Conservation (phyloP, 2,888 invertebrate genomes). For the Ferdinandea cuprea region DNA sequence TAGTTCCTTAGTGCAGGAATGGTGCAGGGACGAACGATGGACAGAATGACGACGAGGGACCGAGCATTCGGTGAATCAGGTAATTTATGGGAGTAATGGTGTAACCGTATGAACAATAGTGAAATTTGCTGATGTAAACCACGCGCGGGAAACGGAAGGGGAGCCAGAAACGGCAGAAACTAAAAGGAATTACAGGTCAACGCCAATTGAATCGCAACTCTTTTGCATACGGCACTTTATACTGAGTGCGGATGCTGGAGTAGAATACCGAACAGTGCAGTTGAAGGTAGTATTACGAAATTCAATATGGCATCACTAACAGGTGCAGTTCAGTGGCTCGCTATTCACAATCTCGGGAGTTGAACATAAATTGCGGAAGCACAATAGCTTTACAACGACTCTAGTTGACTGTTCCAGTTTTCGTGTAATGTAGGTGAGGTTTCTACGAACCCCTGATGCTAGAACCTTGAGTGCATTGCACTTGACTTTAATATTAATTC, state of each 20-base stretch:
- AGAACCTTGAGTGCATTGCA: constrained; percentile 6
- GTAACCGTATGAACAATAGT: constrained; percentile 53
- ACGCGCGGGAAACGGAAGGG: constrained; percentile 15
- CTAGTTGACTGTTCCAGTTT: constrained; percentile 9
- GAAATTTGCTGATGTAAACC: constrained; percentile 63
- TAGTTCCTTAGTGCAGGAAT: constrained; percentile 8
- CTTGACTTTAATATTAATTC: neutral
- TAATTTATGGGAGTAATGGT: constrained; percentile 64
- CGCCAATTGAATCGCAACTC: constrained; percentile 62
- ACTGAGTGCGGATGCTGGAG: constrained; percentile 6
- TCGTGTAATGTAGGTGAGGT: constrained; percentile 1
- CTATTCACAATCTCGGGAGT: constrained; percentile 39
- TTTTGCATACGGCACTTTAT: constrained; percentile 55
- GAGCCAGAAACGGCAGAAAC: constrained; percentile 7
- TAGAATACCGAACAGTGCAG: neutral
- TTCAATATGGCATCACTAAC: constrained; percentile 42
- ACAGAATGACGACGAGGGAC: constrained; percentile 35
- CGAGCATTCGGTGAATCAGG: constrained; percentile 57
- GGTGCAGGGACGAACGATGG: constrained; percentile 1
- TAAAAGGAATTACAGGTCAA: constrained; percentile 69
- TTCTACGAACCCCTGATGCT: neutral
- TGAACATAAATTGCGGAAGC: constrained; percentile 34
- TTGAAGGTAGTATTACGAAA: constrained; percentile 18
- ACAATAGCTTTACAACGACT: constrained; percentile 26
- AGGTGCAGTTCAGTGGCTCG: constrained; percentile 16